Conservation (phyloP, 2,113 vertebrate species). For the Coturnix japonica region DNA sequence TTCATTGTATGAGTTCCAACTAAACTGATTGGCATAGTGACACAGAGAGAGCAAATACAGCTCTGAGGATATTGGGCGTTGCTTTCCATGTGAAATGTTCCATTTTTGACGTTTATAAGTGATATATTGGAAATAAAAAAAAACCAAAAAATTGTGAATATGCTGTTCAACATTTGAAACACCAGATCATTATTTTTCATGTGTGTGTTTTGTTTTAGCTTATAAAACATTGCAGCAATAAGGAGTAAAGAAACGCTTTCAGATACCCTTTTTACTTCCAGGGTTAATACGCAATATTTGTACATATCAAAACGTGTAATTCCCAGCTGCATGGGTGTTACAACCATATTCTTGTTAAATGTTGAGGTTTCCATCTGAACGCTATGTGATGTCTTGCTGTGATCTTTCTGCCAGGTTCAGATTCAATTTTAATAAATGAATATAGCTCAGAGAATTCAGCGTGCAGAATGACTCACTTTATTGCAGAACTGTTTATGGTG, state of each 20-base stretch:
- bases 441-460: background rate
- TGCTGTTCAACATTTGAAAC: background rate
- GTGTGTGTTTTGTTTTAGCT: background rate
- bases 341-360: background rate
- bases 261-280: background rate
- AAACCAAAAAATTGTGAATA: background rate
- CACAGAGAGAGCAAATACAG: background rate
- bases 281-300: background rate
- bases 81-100: background rate
- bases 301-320: background rate
- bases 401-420: constrained; percentile 15
- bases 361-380: background rate
- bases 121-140: background rate
- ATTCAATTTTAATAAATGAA: background rate
- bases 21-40: background rate
- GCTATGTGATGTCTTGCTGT: background rate
- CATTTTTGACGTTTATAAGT: background rate
- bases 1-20: background rate
- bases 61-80: background rate
- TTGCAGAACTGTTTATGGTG: background rate
- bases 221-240: background rate
- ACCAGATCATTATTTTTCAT: rapidly evolving
- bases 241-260: background rate
- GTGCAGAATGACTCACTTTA: constrained; percentile 21
- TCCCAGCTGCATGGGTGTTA: background rate